phyloP scores from a whole-genome alignment of 2,888 invertebrate genomes.

The Hydrotaea diabolus region DNA sequence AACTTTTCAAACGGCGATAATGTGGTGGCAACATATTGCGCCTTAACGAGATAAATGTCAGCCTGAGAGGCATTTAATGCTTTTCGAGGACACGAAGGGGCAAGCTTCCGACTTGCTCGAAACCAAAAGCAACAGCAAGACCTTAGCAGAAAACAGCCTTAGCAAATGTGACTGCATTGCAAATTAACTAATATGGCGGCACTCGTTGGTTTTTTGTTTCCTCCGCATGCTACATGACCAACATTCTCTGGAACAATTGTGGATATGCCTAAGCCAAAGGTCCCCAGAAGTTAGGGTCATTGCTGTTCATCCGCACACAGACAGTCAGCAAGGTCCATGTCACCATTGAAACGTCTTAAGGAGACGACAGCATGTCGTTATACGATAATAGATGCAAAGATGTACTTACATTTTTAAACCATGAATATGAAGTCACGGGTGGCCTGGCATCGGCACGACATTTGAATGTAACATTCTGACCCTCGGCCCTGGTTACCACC shows the following conservation, averaged over 20 bases:
- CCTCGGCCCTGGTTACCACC: conserved; percentile 84
- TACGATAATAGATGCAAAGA: neutral
- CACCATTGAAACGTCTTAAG: neutral
- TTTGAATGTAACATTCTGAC: conserved; percentile 88
- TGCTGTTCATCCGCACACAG: neutral
- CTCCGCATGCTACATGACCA: neutral
- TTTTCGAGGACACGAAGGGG: neutral
- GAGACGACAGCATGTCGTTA: neutral
- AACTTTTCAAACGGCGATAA: conserved; percentile 56
- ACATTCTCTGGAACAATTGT: too few relatives aligned
- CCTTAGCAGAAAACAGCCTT: neutral
- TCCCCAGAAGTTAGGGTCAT: too few relatives aligned
- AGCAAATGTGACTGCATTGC: conserved; percentile 28
- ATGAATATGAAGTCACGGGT: conserved; percentile 87
- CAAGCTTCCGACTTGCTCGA: neutral
- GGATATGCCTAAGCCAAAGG: too few relatives aligned
- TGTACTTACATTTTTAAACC: conserved; percentile 90
- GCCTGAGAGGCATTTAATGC: conserved; percentile 17
- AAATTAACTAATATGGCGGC: conserved; percentile 4
- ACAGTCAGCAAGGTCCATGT: neutral
- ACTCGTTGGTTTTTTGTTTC: neutral
- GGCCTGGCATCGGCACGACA: conserved; percentile 91
- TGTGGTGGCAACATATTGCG: conserved; percentile 66
- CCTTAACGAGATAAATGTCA: conserved; percentile 50
- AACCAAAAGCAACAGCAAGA: neutral